phyloP scores from a whole-genome alignment of 2,888 invertebrate genomes.

The Neoaliturus tenellus region DNA sequence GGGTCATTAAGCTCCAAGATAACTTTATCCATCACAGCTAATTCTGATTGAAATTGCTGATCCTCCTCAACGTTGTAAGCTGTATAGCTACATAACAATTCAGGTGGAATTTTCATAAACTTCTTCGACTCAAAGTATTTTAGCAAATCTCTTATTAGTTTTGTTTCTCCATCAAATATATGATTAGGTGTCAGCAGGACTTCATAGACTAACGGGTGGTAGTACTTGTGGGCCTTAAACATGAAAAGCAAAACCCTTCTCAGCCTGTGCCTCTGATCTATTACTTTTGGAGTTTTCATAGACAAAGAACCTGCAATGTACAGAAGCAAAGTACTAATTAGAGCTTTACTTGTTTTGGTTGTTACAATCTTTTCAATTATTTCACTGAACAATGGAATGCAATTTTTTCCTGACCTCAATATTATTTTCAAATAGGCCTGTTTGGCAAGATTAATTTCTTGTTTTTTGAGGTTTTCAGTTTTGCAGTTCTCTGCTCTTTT shows the following conservation, averaged over 20 bases:
- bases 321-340: background rate
- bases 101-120: background rate
- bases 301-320: background rate
- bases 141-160: background rate
- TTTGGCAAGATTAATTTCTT: background rate
- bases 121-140: background rate
- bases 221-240: background rate
- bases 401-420: background rate
- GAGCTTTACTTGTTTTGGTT: conserved; percentile 10
- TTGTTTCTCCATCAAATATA: background rate
- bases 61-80: background rate
- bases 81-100: background rate
- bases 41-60: background rate
- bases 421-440: background rate
- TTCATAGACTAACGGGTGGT: background rate
- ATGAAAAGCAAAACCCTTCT: background rate
- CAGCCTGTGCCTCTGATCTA: background rate
- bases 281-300: background rate
- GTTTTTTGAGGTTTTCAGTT: background rate
- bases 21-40: background rate
- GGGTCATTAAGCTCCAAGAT: background rate
- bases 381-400: background rate
- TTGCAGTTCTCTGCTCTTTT: background rate
- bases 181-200: background rate
- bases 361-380: background rate